Conservation (phyloP, 1,140 invertebrate genomes). For the Subanguina moxae region DNA sequence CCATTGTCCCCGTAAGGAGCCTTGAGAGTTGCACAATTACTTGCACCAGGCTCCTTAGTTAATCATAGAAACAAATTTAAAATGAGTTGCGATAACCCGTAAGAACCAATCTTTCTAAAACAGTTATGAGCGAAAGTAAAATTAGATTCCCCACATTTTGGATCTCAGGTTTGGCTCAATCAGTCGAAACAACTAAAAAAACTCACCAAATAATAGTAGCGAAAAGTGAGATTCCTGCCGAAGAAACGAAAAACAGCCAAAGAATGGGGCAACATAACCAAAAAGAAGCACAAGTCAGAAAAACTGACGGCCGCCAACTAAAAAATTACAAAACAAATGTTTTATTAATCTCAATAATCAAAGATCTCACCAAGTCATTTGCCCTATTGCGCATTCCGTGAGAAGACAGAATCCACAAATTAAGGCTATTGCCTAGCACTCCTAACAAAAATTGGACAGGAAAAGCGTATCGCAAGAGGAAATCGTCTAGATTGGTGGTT, state of each 20-base stretch:
- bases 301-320: conserved; percentile 56
- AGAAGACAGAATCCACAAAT: conserved; percentile 53
- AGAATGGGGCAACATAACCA: conserved; percentile 53
- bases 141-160: no score
- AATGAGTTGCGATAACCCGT: no score
- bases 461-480: conserved; percentile 49
- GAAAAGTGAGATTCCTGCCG: conserved; percentile 40
- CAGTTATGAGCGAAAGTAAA: no score
- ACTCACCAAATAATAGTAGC: conserved; percentile 42
- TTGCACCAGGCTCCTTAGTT: no score
- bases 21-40: no score
- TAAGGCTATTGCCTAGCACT: conserved; percentile 53
- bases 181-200: not conserved
- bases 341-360: conserved; percentile 11
- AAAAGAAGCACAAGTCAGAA: conserved; percentile 52
- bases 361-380: conserved; percentile 53
- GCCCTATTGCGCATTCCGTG: conserved; percentile 55
- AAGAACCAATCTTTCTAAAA: no score
- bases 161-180: no score
- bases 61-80: no score
- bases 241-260: conserved; percentile 46
- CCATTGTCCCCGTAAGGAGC: no score
- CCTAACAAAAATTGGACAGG: conserved; percentile 53
- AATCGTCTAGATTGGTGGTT: conserved; percentile 37
- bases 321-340: conserved; percentile 18